Evolutionary conservation across 2,113 vertebrate species (phyloP).

Genomic region (Microcebus griseorufus): DNA sequence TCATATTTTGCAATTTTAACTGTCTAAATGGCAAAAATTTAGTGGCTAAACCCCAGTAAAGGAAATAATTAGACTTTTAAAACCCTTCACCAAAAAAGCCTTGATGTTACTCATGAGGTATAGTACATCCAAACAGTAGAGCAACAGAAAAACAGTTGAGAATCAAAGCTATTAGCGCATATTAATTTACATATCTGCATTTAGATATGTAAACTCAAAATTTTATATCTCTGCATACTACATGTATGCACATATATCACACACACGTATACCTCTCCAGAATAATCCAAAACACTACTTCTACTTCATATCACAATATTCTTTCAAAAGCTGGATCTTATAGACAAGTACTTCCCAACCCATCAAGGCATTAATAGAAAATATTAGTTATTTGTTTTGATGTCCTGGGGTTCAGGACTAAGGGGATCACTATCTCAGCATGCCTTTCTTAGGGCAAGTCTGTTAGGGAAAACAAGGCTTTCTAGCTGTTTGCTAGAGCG

Average conservation of each 20-base stretch:
- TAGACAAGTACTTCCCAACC: background rate
- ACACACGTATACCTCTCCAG: background rate
- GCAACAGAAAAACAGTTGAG: background rate
- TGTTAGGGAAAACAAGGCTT: background rate
- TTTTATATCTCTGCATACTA: background rate
- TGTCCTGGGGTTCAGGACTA: background rate
- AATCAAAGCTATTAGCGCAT: background rate
- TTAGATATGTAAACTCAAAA: background rate
- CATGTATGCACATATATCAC: background rate
- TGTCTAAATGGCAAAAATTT: conserved; percentile 5
- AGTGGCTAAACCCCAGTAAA: background rate
- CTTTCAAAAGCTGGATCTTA: background rate
- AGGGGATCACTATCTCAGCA: background rate
- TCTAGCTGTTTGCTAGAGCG: background rate
- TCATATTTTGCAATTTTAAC: background rate
- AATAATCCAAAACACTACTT: conserved; percentile 25
- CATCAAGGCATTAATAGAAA: background rate
- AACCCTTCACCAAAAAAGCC: background rate
- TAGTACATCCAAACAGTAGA: background rate
- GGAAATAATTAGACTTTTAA: background rate
- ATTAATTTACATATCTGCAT: background rate
- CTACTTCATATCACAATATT: background rate
- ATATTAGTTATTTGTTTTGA: background rate
- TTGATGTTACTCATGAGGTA: background rate
- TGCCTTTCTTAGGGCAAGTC: background rate